Evolutionary conservation across 2,797 vertebrate genomes (phyloP).

Genomic region (Eleutherodactylus coqui): DNA sequence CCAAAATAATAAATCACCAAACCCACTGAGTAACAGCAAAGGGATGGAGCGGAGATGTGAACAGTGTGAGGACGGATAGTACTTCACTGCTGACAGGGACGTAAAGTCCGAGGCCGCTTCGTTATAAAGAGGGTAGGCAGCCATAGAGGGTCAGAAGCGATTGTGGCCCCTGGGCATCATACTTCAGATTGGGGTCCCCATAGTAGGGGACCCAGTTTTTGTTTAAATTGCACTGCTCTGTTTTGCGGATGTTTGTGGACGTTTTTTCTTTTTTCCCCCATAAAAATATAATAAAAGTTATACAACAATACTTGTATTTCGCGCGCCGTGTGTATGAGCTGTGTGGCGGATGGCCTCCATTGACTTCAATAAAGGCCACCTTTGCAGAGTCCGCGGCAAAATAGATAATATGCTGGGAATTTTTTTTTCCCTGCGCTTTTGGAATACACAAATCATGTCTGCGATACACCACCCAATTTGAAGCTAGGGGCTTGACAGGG

Average conservation of each 20-base stretch:
- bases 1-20: slow-evolving; percentile 11
- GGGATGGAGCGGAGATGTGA: neutral
- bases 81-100: neutral
- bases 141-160: neutral
- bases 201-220: neutral
- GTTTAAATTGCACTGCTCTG: neutral
- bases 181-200: neutral
- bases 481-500: too few species aligned
- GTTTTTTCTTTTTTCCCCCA: too few species aligned
- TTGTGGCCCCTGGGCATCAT: neutral
- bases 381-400: too few species aligned
- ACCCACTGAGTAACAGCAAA: neutral
- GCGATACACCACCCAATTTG: too few species aligned
- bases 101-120: neutral
- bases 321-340: too few species aligned
- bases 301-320: too few species aligned
- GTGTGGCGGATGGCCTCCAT: too few species aligned
- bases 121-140: neutral
- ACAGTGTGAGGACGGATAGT: neutral
- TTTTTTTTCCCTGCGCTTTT: too few species aligned
- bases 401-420: too few species aligned
- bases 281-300: too few species aligned
- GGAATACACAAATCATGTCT: too few species aligned
- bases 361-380: too few species aligned
- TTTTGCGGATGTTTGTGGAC: neutral